phyloP scores from a whole-genome alignment of 2,113 vertebrate species.

The Onychorhynchus coronatus region DNA sequence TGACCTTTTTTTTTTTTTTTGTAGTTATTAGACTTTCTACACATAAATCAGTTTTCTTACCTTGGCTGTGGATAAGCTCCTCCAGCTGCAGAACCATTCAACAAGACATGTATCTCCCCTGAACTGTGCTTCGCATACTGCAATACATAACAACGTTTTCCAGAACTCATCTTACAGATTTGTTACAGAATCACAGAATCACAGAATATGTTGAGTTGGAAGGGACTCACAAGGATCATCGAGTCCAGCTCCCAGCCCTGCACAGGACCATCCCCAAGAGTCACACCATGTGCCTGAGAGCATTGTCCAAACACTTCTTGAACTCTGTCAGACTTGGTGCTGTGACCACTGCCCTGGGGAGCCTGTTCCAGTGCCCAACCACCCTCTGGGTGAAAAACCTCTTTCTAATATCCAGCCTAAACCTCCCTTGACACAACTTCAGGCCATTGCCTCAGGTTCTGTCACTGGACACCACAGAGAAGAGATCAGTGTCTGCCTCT shows the following conservation, averaged over 20 bases:
- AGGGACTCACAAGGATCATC: not conserved
- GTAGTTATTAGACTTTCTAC: not conserved
- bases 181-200: not conserved
- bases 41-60: conserved; percentile 53
- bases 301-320: not conserved
- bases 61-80: conserved; percentile 74
- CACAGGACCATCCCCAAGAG: not conserved
- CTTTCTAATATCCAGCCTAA: not conserved
- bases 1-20: not conserved
- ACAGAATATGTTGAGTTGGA: not conserved
- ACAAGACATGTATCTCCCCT: conserved; percentile 71
- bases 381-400: not conserved
- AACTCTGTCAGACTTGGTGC: not conserved
- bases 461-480: not conserved
- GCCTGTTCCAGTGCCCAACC: not conserved
- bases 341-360: not conserved
- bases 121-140: conserved; percentile 76
- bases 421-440: not conserved
- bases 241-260: not conserved
- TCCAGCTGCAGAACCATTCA: conserved; percentile 73
- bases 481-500: not conserved
- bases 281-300: not conserved
- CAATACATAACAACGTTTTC: not conserved
- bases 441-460: not conserved
- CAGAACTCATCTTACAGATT: not conserved